Evolutionary conservation across 2,888 invertebrate genomes (phyloP), one percentile per base, ranked within the genome.

Genomic region (Xylophagus ater): DNA sequence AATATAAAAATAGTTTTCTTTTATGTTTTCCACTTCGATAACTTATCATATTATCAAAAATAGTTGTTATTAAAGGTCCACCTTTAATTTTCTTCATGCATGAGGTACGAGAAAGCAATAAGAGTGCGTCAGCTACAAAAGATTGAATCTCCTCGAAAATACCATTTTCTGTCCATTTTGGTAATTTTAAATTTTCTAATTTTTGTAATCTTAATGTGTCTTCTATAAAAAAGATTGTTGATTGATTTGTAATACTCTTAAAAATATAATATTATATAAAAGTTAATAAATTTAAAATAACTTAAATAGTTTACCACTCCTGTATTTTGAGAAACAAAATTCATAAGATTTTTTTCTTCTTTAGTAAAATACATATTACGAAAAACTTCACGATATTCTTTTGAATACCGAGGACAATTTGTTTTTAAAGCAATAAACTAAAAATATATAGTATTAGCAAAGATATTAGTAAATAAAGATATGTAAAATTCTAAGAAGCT

Each of bases 11-110:
- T 41, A 81, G 58, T 14, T 67, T 67, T 59, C 50, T 55, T 17
- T 51, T 42, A 40, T 81, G 58, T 15, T 66, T 66, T 59, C 50
- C 55, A 14, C 52, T 42, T 2, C 57, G 58, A 10, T 65, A 69
- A 9, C 66, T 60, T 20, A 66, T 53, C 65, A 85, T 73, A 28
- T 72, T 65, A 4, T 66, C 54, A 25, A 73, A 60, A 36, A 84
- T 71, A 47, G 80, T 73, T 41, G 71, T 71, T 9, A 85, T 54
- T 14, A 86, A 60, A 0, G 78, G 21, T 77, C 85, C 85, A 53
- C 75, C 76, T 56, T 72, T 69, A 33, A 82, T 65, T 49, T 73
- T 68, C 57, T 74, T 76, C 65, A 81, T 68, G 13, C 71, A 66
- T 24, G 68, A 65, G 48, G 76, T 49, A 76, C 72, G 1, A 79